Conservation (phyloP, 2,888 invertebrate genomes). For the Dendrolimus houi region DNA sequence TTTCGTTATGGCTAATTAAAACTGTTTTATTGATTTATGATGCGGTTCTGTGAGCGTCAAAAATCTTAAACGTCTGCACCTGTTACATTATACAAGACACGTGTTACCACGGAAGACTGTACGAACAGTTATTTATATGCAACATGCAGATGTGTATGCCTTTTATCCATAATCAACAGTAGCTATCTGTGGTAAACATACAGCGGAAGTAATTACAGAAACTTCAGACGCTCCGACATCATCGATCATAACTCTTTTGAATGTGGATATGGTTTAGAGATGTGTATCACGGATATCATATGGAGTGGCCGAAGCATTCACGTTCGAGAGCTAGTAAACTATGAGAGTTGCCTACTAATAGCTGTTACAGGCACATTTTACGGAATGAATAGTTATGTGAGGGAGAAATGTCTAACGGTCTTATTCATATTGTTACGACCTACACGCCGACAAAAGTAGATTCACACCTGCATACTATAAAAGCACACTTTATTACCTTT, state of each 20-base stretch:
- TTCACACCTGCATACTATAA: no score
- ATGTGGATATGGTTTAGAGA: not conserved
- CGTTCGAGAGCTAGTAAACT: no score
- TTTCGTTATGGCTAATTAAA: no score
- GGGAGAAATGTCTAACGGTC: no score
- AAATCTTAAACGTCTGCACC: constrained; percentile 32
- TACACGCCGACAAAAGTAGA: no score
- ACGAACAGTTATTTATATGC: constrained; percentile 45
- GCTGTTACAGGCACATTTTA: no score
- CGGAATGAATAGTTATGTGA: no score
- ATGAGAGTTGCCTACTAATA: no score
- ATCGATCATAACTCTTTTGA: constrained; percentile 8
- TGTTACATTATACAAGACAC: constrained; percentile 31
- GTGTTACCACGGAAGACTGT: constrained; percentile 38
- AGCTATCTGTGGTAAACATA: constrained; percentile 41
- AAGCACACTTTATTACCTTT: no score
- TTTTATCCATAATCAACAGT: constrained; percentile 51
- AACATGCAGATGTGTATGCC: constrained; percentile 32
- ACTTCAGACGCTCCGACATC: constrained; percentile 1
- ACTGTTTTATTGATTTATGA: constrained; percentile 23
- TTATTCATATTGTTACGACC: no score
- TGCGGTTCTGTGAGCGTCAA: constrained; percentile 28
- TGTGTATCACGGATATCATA: no score
- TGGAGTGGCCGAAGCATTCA: no score
- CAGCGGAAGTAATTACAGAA: constrained; percentile 25